phyloP scores from a whole-genome alignment of 92 coral and sea anemone species.

The Parazoanthus darwini region DNA sequence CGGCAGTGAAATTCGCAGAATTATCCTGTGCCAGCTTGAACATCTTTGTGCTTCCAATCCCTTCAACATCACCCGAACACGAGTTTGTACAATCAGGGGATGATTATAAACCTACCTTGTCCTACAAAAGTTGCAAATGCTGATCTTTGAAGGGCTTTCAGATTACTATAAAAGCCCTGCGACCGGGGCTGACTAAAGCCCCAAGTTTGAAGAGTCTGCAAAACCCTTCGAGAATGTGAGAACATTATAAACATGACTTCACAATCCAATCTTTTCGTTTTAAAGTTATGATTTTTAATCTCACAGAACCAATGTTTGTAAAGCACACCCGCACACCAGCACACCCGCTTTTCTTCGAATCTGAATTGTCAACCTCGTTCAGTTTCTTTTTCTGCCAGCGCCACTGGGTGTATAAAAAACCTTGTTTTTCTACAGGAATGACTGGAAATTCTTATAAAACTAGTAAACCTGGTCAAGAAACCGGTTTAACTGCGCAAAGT shows the following conservation, averaged over 20 bases:
- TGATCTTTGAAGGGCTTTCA: slow-evolving; percentile 11
- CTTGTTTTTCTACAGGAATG: background rate
- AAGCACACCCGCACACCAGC: background rate
- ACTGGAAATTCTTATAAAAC: slow-evolving; percentile 6
- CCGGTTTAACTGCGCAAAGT: background rate
- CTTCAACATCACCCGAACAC: background rate
- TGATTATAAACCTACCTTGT: slow-evolving; percentile 21
- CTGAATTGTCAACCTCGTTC: background rate
- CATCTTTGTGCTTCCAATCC: background rate
- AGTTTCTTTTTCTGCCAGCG: background rate
- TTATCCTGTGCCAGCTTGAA: background rate
- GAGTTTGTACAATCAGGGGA: background rate
- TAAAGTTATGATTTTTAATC: slow-evolving; percentile 14
- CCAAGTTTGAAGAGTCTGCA: background rate
- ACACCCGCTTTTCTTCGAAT: background rate
- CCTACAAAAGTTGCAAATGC: slow-evolving; percentile 18
- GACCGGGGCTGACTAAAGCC: background rate
- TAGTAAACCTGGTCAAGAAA: slow-evolving; percentile 10
- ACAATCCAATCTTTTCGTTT: background rate
- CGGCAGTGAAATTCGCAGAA: background rate
- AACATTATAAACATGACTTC: slow-evolving; percentile 13
- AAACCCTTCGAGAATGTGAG: background rate
- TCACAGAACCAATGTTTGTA: slow-evolving; percentile 24
- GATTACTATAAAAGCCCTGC: background rate
- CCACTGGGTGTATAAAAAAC: background rate